Evolutionary conservation across 2,888 invertebrate species (phyloP).

Genomic region (Lissocephala sabroskyi): DNA sequence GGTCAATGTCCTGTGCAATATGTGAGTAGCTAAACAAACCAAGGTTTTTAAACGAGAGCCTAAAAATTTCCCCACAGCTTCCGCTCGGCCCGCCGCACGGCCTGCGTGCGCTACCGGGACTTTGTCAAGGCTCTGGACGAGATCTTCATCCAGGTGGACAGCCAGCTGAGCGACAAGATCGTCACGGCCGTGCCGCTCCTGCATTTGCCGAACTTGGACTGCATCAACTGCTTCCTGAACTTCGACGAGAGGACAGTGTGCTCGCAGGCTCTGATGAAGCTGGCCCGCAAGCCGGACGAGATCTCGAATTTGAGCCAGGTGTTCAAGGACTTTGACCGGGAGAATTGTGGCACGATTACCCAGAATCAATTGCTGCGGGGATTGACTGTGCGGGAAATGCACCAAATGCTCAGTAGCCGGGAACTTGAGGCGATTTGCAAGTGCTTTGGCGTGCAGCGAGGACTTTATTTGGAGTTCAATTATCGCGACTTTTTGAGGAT

Average conservation of each 20-base stretch:
- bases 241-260: slow-evolving; percentile 80
- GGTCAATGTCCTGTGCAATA: slow-evolving; percentile 80
- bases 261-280: slow-evolving; percentile 79
- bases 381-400: slow-evolving; percentile 78
- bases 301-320: slow-evolving; percentile 80
- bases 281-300: slow-evolving; percentile 78
- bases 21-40: too few species aligned
- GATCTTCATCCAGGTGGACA: slow-evolving; percentile 78
- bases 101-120: slow-evolving; percentile 78
- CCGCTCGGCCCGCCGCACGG: slow-evolving; percentile 76
- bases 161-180: slow-evolving; percentile 79
- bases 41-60: too few species aligned
- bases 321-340: slow-evolving; percentile 81
- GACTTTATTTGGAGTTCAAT: slow-evolving; percentile 77
- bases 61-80: slow-evolving; percentile 74
- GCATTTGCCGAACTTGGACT: slow-evolving; percentile 79
- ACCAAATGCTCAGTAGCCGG: slow-evolving; percentile 77
- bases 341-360: slow-evolving; percentile 79
- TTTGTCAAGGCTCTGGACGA: slow-evolving; percentile 81
- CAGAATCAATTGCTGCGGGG: slow-evolving; percentile 79
- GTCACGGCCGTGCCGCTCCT: slow-evolving; percentile 80
- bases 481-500: slow-evolving; percentile 81
- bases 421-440: slow-evolving; percentile 82
- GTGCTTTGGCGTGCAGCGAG: slow-evolving; percentile 81
- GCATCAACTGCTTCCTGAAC: slow-evolving; percentile 78